Percentiles rank a stretch among this genome's conserved stretches.
Evolutionary conservation across 2,797 vertebrate species (phyloP).

Genomic region (Phoeniculus purpureus): DNA sequence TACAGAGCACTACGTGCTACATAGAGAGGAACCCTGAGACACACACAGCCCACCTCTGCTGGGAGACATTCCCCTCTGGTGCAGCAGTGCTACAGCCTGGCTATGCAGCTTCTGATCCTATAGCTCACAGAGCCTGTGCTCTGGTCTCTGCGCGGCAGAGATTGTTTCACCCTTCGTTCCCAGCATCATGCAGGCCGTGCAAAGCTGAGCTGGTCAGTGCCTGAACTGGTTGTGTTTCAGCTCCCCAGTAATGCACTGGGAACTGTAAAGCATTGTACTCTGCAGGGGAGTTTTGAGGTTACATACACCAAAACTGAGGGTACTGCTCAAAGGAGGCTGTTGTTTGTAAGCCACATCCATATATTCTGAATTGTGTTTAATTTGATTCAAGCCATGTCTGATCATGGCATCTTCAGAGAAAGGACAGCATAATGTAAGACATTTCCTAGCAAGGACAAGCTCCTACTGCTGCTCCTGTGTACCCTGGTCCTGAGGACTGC

Average conservation of each 20-base stretch:
- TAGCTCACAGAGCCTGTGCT: background rate
- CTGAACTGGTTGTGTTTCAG: background rate
- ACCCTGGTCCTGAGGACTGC: background rate
- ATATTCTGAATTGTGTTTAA: background rate
- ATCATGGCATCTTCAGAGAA: background rate
- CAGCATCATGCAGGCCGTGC: background rate
- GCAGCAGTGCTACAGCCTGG: background rate
- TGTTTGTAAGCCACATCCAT: background rate
- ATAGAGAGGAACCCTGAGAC: background rate
- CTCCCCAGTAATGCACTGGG: background rate
- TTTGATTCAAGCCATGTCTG: background rate
- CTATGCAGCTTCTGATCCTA: rapidly evolving
- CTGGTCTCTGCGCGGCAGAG: background rate
- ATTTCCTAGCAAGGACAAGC: background rate
- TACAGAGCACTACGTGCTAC: background rate
- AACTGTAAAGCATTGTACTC: background rate
- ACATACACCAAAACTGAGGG: background rate
- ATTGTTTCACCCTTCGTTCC: rapidly evolving
- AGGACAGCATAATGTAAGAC: background rate
- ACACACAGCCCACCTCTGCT: rapidly evolving
- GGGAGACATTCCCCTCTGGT: background rate
- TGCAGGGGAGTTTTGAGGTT: background rate
- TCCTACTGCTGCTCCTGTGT: background rate
- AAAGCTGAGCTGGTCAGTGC: background rate
- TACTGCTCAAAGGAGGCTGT: background rate